Evolutionary conservation across 2,888 invertebrate genomes (phyloP).

Genomic region (Xiphydria camelus): DNA sequence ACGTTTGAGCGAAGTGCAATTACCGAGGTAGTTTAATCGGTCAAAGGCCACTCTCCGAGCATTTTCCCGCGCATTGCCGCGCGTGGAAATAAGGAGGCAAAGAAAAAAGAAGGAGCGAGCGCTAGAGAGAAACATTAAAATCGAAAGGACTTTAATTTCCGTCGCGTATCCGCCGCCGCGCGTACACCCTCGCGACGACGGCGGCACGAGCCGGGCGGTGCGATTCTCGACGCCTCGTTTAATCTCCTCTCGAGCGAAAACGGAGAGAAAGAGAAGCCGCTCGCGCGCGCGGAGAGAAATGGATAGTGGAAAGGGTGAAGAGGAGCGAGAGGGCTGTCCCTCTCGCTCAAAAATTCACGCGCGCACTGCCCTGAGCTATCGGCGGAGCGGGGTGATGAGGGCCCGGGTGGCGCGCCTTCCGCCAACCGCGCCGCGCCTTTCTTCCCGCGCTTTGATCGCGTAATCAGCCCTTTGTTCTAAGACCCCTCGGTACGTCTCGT

Average conservation of each 20-base stretch:
- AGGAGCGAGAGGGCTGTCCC: too few relatives aligned
- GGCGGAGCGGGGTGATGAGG: too few relatives aligned
- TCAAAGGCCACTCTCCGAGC: too few relatives aligned
- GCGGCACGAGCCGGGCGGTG: too few relatives aligned
- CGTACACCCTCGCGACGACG: too few relatives aligned
- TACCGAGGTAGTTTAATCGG: too few relatives aligned
- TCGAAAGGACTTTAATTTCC: not conserved
- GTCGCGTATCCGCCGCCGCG: too few relatives aligned
- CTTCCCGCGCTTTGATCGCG: slow-evolving; percentile 27
- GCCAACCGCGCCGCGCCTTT: slow-evolving; percentile 10
- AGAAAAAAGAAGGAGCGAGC: not conserved
- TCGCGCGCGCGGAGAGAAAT: too few relatives aligned
- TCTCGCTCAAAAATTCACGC: slow-evolving; percentile 3
- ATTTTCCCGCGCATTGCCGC: not conserved
- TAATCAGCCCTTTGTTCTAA: slow-evolving; percentile 36
- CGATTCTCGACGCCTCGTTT: not conserved
- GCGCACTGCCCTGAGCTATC: slow-evolving; percentile 11
- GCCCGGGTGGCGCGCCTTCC: not conserved
- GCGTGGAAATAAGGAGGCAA: not conserved
- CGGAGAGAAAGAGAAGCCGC: too few relatives aligned
- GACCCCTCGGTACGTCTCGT: slow-evolving; percentile 10
- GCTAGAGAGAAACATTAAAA: not conserved
- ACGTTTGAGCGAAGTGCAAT: too few relatives aligned
- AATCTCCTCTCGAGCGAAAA: not conserved
- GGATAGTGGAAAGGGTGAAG: too few relatives aligned